Evolutionary conservation across 1,140 invertebrate genomes (phyloP), one percentile per base, ranked within the genome.

Genomic region (Drosophila ambigua): DNA sequence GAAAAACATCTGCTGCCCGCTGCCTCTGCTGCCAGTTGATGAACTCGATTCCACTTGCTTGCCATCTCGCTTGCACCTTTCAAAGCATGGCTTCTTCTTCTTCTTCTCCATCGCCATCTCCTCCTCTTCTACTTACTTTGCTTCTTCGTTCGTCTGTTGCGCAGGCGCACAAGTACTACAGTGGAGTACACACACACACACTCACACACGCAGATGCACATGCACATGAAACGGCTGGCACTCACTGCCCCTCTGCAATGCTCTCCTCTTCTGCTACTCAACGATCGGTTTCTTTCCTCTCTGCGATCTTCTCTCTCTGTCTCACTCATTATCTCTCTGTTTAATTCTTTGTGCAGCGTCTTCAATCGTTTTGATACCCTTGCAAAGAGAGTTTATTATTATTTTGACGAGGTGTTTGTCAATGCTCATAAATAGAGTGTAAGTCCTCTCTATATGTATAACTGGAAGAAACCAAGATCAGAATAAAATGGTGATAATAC

Each of bases 131-230:
- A 11, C 31, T 35, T 11, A 8, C 11, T 31, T 31, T 9, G 11
- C 35, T 39, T 11, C 52, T 51, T 65, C 31, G 46, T 24, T 73
- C 63, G 84, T 53, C 72, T 90, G 88, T 90, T 90, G 88, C 88
- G 88, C 88, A 90, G 84, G 88, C 88, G 88, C 87, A 79, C 63
- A 68, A 80, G 72, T 80, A 78, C 61, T 28, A 54, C 41, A 57
- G 26, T 48, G 58, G 49, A 72, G 15, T 65, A 48, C 50, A 55
- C 24, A 1, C 31, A 35, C 28, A 69, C 44, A 24, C 2, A 44
- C 16, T 60, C 44, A 48, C 31, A 39, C 20, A 48, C 28, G n/a
- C 16, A 48, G 23, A 53, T 11, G 55, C 24, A 31, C 39, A n/a
- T 8, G 44, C 41, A 48, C 43, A 45, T 31, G 53, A 45, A 62